Base-by-base conservation (phyloP, 2,113 vertebrate species). In the Thryonomys swinderianus region DNA sequence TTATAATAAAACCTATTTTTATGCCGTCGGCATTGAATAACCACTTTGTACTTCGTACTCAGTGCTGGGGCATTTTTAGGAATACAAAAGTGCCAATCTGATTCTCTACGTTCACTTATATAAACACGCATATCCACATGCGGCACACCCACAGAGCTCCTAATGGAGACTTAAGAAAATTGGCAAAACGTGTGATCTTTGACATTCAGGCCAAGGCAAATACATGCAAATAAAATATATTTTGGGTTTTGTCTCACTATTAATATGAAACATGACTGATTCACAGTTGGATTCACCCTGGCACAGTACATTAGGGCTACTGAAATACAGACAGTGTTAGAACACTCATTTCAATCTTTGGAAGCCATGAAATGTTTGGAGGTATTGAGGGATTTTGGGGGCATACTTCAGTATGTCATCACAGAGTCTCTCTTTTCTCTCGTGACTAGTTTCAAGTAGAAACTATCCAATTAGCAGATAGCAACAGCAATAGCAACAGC, bases 1-100 rank as follows among this genome's bases (percentile, higher is more conserved):
- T 79, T 42, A n/a, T 76, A 20, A 81, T 8, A 89, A 93, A 94
- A 73, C 2, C 62, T 53, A 11, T 25, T 86, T 80, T 94, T 89
- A 83, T 78, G 30, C 53, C 42, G 76, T 66, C 18, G 90, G 42
- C 17, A 83, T 7, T 71, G 17, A 74, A 7, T 48, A 83, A 42
- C 7, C 34, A 57, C n/a, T 62, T 62, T 17, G 74, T 80, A 62
- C 86, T 62, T 62, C 21, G 74, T 80, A 62, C 86, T 79, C 61
- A 73, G 30, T 12, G 42, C 51, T 78, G 42, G 42, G 7, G 61
- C 42, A 1, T 76, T 66, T 76, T 93, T 59, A 48, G 42, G 5
- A 66, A 55, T 42, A 88, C 20, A 59, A 57, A 79, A 23, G 87
- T 7, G 6, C 1, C 82, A 85, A 32, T 8, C 27, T 21, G 62